Conservation (phyloP, 2,113 vertebrate species). For the Callaeas wilsoni region DNA sequence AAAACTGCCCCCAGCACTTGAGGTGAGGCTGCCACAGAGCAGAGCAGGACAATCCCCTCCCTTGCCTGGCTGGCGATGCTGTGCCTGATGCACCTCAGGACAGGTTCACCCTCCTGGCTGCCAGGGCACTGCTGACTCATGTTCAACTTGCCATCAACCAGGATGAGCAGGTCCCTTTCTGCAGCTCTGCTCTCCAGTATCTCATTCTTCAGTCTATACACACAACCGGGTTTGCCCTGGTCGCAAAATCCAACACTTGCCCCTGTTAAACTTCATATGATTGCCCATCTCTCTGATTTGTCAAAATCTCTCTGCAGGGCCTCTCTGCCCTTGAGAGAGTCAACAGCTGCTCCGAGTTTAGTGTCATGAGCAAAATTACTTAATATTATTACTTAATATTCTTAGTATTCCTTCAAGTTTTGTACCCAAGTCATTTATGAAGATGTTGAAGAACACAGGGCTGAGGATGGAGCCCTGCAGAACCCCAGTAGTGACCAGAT, state of each 20-base stretch:
- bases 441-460: background rate
- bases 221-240: too few relatives aligned
- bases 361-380: background rate
- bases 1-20: fast-evolving
- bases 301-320: background rate
- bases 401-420: background rate
- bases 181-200: background rate
- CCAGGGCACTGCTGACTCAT: background rate
- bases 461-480: background rate
- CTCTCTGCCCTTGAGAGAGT: background rate
- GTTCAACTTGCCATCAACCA: fast-evolving
- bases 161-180: background rate
- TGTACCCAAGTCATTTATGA: background rate
- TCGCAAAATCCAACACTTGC: background rate
- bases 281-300: background rate
- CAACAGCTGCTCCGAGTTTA: background rate
- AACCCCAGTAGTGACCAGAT: background rate
- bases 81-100: too few relatives aligned
- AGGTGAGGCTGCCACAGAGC: background rate
- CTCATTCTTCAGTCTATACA: background rate
- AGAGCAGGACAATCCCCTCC: background rate
- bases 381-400: background rate
- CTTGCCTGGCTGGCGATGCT: fast-evolving
- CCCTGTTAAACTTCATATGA: background rate
- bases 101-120: background rate